Base-by-base conservation (phyloP, 2,888 invertebrate genomes). In the Dicyrtoma fusca region DNA sequence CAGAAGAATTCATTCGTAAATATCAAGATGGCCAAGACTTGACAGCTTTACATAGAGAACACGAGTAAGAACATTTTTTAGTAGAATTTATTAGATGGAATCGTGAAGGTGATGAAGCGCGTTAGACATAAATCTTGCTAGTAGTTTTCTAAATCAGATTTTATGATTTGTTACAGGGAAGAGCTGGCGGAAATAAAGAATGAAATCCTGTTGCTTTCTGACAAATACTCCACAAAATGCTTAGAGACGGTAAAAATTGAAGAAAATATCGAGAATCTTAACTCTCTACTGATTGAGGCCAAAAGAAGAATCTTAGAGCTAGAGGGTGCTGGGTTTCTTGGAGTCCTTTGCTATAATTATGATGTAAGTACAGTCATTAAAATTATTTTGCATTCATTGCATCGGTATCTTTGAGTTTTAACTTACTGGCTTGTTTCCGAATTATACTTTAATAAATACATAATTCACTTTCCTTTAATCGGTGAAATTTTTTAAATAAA, bases 121-220 rank as follows among this genome's bases (percentile, higher is more conserved):
- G n/a, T n/a, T n/a, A n/a, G n/a, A n/a, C n/a, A n/a, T n/a, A n/a
- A n/a, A n/a, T n/a, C n/a, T n/a, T n/a, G n/a, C n/a, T n/a, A n/a
- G n/a, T n/a, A n/a, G n/a, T n/a, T n/a, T n/a, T 51, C 34, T 34
- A 34, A 34, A n/a, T n/a, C n/a, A n/a, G n/a, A n/a, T 62, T n/a
- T 44, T 25, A 25, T n/a, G 13, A 42, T 62, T 59, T 34, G n/a
- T n/a, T 47, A 21, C 83, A 91, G 91, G 81, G 89, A 90, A 83
- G 93, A 94, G 84, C 89, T 92, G 87, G 90, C 91, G 79, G 91
- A 91, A 83, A 89, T 93, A 77, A 90, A 91, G 81, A 88, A 90
- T 80, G 94, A 94, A 85, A 92, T 95, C 82, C 86, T 93, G 73
- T 92, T 94, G 65, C 87, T 95, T 79, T 92, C 94, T n/a, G 92